Evolutionary conservation across 2,113 vertebrate species (phyloP).

Genomic region (Carollia perspicillata): DNA sequence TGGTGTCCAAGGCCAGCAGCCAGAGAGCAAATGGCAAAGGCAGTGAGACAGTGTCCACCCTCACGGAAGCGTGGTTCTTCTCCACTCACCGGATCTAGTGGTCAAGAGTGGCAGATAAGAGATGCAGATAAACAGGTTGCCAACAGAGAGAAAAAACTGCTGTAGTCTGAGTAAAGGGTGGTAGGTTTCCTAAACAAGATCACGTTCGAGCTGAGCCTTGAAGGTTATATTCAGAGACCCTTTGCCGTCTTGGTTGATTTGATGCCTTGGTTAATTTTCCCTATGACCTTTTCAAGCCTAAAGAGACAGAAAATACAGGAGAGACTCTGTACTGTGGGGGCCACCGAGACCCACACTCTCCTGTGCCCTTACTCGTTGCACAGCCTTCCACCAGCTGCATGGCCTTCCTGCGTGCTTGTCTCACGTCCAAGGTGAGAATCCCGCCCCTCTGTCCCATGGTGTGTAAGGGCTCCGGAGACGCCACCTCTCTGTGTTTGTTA

Average conservation of each 20-base stretch:
- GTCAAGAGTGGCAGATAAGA: not conserved
- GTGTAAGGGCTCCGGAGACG: rapidly evolving
- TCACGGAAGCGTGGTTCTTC: not conserved
- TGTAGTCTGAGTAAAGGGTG: rapidly evolving
- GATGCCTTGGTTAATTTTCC: not conserved
- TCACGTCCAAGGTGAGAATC: not conserved
- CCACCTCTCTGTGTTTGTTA: not conserved
- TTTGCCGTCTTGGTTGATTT: not conserved
- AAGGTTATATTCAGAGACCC: not conserved
- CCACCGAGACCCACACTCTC: too few relatives aligned
- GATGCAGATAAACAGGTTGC: not conserved
- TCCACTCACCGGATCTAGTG: not conserved
- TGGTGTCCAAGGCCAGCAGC: not conserved
- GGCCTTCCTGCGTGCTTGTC: not conserved
- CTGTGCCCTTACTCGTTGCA: too few relatives aligned
- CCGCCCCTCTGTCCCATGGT: not conserved
- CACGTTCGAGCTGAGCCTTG: not conserved
- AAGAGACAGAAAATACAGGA: not conserved
- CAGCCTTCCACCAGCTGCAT: not conserved
- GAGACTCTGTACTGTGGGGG: rapidly evolving
- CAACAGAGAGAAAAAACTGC: not conserved
- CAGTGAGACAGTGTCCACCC: not conserved
- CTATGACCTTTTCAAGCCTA: not conserved
- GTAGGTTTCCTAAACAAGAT: not conserved
- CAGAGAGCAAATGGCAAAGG: not conserved